These are phyloP conservation scores for Chaetophractus vellerosus DNA, from an alignment of 2,797 vertebrate genomes.

Conservation along the genomic window DNA sequence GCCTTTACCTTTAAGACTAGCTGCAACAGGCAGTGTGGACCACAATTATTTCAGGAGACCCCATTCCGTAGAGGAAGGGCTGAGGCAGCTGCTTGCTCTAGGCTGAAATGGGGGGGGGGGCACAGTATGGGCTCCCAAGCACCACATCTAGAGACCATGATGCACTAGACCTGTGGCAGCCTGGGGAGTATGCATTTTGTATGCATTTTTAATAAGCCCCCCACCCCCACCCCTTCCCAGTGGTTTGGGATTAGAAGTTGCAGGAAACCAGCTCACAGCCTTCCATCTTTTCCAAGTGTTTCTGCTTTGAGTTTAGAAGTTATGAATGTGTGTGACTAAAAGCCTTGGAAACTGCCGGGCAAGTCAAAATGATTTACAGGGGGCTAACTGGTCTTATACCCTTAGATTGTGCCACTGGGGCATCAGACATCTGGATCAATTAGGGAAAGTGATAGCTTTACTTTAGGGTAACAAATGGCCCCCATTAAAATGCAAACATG, in stretches of 20 bases:
- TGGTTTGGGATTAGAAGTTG: background rate
- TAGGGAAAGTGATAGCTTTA: conserved; percentile 65
- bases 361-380: conserved; percentile 52
- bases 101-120: background rate
- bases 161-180: background rate
- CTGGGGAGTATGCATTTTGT: background rate
- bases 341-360: background rate
- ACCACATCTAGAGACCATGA: background rate
- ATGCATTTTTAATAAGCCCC: background rate
- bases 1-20: background rate
- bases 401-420: background rate
- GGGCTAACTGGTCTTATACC: background rate
- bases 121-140: background rate
- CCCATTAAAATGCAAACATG: conserved; percentile 40
- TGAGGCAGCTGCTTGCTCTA: background rate
- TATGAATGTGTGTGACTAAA: background rate
- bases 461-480: conserved; percentile 53
- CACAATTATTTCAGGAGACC: background rate
- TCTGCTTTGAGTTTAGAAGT: background rate
- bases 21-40: background rate
- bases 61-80: background rate
- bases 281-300: background rate
- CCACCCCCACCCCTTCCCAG: no score
- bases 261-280: background rate
- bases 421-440: conserved; percentile 43